A percentile compares a stretch with the other conserved stretches of the same genome.
Conservation (phyloP, 2,797 vertebrate genomes). For the Sebastes kiyomatsui region DNA sequence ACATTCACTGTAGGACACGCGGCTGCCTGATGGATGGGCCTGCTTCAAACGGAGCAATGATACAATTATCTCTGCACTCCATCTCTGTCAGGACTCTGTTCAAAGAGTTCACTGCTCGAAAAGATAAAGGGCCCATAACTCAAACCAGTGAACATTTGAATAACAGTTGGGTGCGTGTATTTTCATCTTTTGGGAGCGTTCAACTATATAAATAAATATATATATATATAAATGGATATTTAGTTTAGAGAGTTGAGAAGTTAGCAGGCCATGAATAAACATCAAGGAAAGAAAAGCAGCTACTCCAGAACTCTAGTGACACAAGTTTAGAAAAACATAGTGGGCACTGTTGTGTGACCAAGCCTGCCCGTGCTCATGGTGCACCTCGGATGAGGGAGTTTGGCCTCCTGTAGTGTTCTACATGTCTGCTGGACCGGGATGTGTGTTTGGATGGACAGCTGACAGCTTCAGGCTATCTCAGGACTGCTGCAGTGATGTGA, state of each 20-base stretch:
- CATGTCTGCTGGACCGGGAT: neutral
- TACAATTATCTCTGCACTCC: conserved; percentile 73
- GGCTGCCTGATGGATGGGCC: conserved; percentile 76
- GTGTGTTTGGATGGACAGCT: neutral
- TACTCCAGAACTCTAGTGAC: neutral
- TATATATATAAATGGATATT: neutral
- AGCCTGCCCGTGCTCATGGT: neutral
- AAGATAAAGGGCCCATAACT: conserved; percentile 58
- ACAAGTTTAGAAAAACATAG: neutral
- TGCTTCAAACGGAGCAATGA: conserved; percentile 72
- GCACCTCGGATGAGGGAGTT: neutral
- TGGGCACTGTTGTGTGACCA: neutral
- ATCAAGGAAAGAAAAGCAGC: neutral
- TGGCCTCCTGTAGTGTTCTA: neutral
- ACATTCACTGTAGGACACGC: conserved; percentile 35
- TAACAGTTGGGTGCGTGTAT: neutral
- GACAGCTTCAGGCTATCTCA: neutral
- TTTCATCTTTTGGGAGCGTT: neutral
- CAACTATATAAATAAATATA: too few species aligned
- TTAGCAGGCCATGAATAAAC: neutral
- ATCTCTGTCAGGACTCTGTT: conserved; percentile 69
- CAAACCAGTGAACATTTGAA: conserved; percentile 46
- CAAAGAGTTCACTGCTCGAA: conserved; percentile 47
- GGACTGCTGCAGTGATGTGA: neutral
- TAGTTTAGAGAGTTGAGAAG: neutral